These are phyloP conservation scores for Galago senegalensis DNA, from an alignment of 2,797 vertebrate genomes.

Conservation along the genomic window DNA sequence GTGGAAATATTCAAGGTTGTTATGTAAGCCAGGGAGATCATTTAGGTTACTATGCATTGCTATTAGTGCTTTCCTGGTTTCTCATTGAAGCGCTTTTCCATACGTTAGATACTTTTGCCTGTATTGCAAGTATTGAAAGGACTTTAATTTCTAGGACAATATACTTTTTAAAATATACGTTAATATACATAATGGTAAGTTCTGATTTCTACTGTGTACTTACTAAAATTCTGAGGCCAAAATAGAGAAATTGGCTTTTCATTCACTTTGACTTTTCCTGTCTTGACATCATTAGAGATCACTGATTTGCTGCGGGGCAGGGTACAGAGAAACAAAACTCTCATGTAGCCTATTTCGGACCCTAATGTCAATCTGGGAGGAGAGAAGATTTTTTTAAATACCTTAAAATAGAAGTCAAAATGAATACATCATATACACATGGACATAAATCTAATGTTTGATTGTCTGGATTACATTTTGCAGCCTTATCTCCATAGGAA, in stretches of 20 bases:
- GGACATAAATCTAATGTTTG: not conserved
- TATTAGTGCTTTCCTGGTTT: not conserved
- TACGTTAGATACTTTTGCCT: not conserved
- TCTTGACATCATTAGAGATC: not conserved
- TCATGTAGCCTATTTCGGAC: not conserved
- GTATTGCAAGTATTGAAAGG: not conserved
- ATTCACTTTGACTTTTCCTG: not conserved
- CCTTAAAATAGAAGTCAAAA: not conserved
- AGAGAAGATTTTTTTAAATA: not conserved
- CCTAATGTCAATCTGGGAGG: not conserved
- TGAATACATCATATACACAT: not conserved
- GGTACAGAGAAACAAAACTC: not conserved
- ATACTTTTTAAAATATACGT: not conserved
- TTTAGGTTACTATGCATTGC: not conserved
- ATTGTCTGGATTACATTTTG: constrained; percentile 13
- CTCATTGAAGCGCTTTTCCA: not conserved
- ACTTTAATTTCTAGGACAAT: constrained; percentile 67
- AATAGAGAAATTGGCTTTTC: not conserved
- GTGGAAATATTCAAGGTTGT: not conserved
- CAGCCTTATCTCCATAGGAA: not conserved
- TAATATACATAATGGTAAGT: not conserved
- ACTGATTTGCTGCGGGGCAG: not conserved
- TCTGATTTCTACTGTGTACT: not conserved
- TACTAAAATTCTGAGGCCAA: not conserved
- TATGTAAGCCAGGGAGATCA: not conserved